Conservation (phyloP, 2,888 invertebrate species). For the Eupelmus urozonus region DNA sequence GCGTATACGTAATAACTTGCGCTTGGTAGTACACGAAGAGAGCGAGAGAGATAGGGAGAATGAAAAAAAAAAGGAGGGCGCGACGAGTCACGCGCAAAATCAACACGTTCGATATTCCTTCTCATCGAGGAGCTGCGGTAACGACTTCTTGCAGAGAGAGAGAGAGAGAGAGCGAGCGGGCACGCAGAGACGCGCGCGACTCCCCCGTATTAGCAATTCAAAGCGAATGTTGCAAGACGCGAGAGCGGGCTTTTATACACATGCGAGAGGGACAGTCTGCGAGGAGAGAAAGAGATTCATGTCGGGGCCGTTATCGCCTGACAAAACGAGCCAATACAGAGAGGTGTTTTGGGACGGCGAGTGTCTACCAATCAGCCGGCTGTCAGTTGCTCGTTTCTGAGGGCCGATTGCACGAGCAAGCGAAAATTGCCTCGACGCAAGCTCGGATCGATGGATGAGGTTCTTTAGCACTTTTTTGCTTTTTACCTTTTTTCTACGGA, state of each 20-base stretch:
- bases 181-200: background rate
- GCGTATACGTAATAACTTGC: background rate
- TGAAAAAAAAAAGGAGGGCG: background rate
- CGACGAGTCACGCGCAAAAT: constrained; percentile 2
- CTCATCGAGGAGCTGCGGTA: no score
- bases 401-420: background rate
- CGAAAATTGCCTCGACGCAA: constrained; percentile 39
- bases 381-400: constrained; percentile 51
- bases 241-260: background rate
- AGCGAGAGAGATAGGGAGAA: background rate
- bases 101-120: no score
- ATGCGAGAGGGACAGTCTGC: constrained; percentile 32
- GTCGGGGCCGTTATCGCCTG: constrained; percentile 54
- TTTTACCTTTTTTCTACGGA: no score
- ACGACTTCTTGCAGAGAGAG: background rate
- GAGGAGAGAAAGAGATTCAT: constrained; percentile 54
- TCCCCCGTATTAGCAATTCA: constrained; percentile 56
- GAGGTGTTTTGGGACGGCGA: constrained; percentile 21
- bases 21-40: background rate
- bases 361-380: constrained; percentile 52
- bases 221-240: constrained; percentile 59
- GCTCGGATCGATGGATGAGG: no score
- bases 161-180: background rate
- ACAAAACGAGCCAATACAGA: constrained; percentile 58
- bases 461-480: no score